Base-by-base conservation (phyloP, 2,113 vertebrate species). In the Seriola aureovittata region DNA sequence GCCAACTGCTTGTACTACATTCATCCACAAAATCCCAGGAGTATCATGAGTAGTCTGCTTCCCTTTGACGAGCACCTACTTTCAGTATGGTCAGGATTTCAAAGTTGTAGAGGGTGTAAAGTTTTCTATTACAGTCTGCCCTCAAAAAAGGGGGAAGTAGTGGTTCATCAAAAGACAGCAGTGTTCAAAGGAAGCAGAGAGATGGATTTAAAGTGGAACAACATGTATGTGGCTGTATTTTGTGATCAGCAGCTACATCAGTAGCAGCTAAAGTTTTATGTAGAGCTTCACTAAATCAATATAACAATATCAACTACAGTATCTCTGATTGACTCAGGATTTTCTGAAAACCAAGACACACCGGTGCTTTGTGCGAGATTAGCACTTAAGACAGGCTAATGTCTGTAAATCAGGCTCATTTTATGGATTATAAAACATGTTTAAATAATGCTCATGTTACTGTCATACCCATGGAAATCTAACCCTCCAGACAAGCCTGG, bases 121-220 rank as follows among this genome's bases (percentile, higher is more conserved):
- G 73, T 81, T 89, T 86, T 81, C 63, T 76, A 44, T 85, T 81
- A 74, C 50, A 68, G n/a, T 80, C 63, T 54, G 46, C 25, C 25
- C 74, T 62, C 42, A 71, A 60, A 86, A 86, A 44, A 84, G 57
- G 12, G 2, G 38, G 55, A 85, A 69, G 67, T 10, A 58, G 57
- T 2, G 50, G 23, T 84, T 77, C 75, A 81, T 67, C 80, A 88
- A 80, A 82, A 72, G 40, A 44, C 42, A 54, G 34, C 55, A 42
- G 16, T 65, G 76, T 82, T 36, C 10, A 83, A 38, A 72, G 48
- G 19, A 73, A 60, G 70, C 5, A 38, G 3, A 36, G 3, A 71
- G 16, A 62, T 44, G 2, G 9, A 32, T 78, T 25, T 57, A 8
- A 44, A 59, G 60, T 13, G 29, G 65, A 78, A 63, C 29, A 25